Conservation (phyloP, 2,888 invertebrate genomes). For the Heliconius sara region DNA sequence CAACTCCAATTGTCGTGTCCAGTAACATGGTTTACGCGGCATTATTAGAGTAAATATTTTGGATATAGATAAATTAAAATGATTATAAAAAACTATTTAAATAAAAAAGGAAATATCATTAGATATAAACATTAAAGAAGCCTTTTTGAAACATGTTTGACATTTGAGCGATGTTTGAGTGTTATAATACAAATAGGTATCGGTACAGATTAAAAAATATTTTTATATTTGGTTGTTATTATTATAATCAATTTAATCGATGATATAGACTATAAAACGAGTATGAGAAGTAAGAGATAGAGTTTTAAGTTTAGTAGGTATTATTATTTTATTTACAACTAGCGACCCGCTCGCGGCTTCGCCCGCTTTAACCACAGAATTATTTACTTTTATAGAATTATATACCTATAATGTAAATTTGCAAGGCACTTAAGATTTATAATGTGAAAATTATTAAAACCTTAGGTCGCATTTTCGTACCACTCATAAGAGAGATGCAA, state of each 20-base stretch:
- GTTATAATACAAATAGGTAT: neutral
- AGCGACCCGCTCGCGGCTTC: no score
- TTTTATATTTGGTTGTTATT: neutral
- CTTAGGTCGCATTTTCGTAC: no score
- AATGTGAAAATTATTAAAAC: no score
- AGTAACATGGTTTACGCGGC: conserved; percentile 72
- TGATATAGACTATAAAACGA: neutral
- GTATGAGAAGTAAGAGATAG: no score
- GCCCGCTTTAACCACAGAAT: no score
- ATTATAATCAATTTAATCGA: neutral
- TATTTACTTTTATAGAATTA: no score
- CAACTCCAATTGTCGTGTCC: conserved; percentile 77
- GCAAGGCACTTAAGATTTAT: no score
- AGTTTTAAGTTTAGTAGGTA: no score
- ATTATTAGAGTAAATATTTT: conserved; percentile 50
- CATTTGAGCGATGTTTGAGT: neutral
- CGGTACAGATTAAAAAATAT: conserved; percentile 14
- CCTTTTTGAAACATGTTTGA: neutral
- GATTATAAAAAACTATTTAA: neutral
- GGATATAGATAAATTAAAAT: neutral
- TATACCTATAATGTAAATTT: no score
- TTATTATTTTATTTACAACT: no score
- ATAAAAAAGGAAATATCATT: neutral
- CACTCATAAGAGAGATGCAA: no score
- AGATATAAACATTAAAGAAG: neutral